phyloP scores from a whole-genome alignment of 1,140 invertebrate species.

The Steinernema khuongi region DNA sequence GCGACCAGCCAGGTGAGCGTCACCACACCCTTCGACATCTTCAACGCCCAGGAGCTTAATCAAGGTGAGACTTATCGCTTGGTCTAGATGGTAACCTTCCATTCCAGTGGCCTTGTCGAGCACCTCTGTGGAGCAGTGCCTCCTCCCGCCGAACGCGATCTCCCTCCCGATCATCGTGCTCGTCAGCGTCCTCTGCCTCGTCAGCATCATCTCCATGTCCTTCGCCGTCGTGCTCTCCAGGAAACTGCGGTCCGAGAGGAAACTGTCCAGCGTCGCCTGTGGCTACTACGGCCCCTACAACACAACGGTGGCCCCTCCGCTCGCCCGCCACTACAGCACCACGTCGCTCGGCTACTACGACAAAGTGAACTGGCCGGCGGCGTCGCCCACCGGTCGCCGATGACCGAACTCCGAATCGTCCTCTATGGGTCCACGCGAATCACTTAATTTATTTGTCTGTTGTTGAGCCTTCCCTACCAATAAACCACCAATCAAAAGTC shows the following conservation, averaged over 20 bases:
- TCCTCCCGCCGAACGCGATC: slow-evolving; percentile 4
- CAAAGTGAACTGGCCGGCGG: neutral
- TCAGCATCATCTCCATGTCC: neutral
- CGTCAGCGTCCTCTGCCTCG: slow-evolving; percentile 12
- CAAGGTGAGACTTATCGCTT: slow-evolving; percentile 14
- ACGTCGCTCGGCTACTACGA: slow-evolving; percentile 7
- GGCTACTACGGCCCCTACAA: slow-evolving; percentile 14
- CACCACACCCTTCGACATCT: slow-evolving; percentile 16
- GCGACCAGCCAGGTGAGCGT: neutral
- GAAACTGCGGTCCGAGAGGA: neutral
- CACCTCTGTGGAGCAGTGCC: slow-evolving; percentile 21
- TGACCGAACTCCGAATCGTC: no score
- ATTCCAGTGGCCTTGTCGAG: slow-evolving; percentile 11
- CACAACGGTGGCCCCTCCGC: neutral
- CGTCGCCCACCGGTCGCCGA: neutral
- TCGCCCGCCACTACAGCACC: slow-evolving; percentile 18
- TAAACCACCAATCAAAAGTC: neutral
- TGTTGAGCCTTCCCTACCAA: neutral
- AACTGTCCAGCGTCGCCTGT: slow-evolving; percentile 16
- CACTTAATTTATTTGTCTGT: slow-evolving; percentile 7
- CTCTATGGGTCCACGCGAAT: no score
- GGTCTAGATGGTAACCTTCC: neutral
- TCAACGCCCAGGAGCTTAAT: slow-evolving; percentile 20
- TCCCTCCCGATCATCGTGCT: slow-evolving; percentile 6
- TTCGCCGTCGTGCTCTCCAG: neutral